Evolutionary conservation across 1,140 invertebrate species (phyloP), one percentile per base, ranked within the genome.

Genomic region (Grapholita molesta): DNA sequence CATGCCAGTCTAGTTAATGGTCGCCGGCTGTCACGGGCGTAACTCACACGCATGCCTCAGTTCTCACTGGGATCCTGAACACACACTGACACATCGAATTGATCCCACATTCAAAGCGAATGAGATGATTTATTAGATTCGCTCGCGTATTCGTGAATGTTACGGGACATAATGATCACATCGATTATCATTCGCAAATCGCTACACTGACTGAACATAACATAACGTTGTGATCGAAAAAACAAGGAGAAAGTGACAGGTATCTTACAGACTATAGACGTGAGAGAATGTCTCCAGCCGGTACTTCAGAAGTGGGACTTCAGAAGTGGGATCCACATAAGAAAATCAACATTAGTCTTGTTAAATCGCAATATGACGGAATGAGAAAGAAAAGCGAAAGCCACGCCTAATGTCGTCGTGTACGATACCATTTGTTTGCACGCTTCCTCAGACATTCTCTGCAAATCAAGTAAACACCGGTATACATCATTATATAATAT

Each of bases 381-480:
- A 88, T 88, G 84, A 89, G 73, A 90, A 79, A 91, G 78, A 88
- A 88, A 91, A 91, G 89, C 90, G 77, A 89, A 92, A 92, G 89
- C 89, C 89, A 91, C 91, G 87, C 92, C 88, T 90, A 90, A 88
- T 84, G 80, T 76, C 88, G 79, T 82, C 84, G 82, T 90, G 94
- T 95, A 95, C 95, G 92, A 95, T 95, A 95, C 95, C 95, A 95
- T 95, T 92, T 95, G 94, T 95, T 95, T 95, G 94, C 95, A 95
- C 93, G 93, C 94, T 93, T 95, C 95, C 94, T 95, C 95, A 93
- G 94, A 95, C 94, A 95, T 94, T 94, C 93, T 95, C 95, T 95
- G 95, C 94, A 95, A 95, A 94, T 83, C 89, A 94, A 94, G 94
- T 90, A 92, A 90, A 90, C 83, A 85, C 76, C 79, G 72, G 83